Base-by-base conservation (phyloP, 2,113 vertebrate species). In the Spermophilus dauricus region DNA sequence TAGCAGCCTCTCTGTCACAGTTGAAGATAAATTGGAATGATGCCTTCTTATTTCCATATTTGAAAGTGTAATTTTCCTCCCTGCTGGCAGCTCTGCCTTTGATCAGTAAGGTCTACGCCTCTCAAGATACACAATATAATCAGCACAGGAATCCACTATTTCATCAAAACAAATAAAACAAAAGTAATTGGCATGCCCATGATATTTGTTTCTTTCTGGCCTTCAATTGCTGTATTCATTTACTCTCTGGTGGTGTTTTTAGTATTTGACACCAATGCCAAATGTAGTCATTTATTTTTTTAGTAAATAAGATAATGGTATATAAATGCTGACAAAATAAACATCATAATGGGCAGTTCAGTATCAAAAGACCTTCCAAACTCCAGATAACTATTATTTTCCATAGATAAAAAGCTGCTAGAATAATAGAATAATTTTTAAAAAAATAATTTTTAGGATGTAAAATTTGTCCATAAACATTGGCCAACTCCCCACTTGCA, bases 21-120 rank as follows among this genome's bases (percentile, higher is more conserved):
- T 24, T 76, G 61, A 72, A 95, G 73, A 76, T 70, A 39, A 96
- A 69, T 32, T 89, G 61, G 37, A 92, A 73, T 56, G 37, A 58
- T 83, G 37, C 56, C 51, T 94, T 53, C 76, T 84, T 73, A 78
- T 94, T 92, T 94, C 26, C 48, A 73, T 14, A 86, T 77, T 86
- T 92, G 69, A 89, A 97, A 96, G 34, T 11, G 37, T 65, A 81
- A 58, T 94, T 95, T 89, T 86, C 5, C 45, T 78, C 53, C 24
- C 28, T 61, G 67, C 32, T 96, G 75, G 69, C 80, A 92, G 69
- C 16, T 67, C 61, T 91, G 12, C 24, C 24, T 85, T 77, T 45
- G 28, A 95, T 78, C 24, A 83, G 58, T 37, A 39, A 95, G 87
- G 34, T 82, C 80, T 89, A 45, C 53, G 30, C 22, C 45, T 94